Conservation (phyloP, 37 sponge, comb jelly and placozoan genomes). For the Tethya wilhelma region DNA sequence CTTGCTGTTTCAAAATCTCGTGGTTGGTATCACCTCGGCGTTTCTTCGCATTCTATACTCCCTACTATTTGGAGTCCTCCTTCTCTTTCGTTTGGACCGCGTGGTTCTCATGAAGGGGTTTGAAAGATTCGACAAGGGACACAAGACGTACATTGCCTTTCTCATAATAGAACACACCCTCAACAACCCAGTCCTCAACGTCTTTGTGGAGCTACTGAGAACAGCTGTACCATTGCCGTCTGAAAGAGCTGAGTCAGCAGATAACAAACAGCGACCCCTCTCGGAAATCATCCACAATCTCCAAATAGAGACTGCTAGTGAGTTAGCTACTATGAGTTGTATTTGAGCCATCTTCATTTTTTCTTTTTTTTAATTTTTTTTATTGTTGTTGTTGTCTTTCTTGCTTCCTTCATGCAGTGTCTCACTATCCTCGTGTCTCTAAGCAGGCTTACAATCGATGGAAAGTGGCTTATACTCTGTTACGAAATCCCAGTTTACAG, state of each 20-base stretch:
- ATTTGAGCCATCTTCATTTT: too few relatives aligned
- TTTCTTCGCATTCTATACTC: constrained; percentile 11
- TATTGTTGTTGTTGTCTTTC: too few relatives aligned
- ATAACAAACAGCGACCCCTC: neutral
- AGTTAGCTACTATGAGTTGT: too few relatives aligned
- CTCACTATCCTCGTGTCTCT: neutral
- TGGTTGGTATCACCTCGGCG: constrained; percentile 26
- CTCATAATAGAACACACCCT: constrained; percentile 39
- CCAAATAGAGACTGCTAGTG: neutral
- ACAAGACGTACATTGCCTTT: constrained; percentile 49
- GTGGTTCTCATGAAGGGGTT: constrained; percentile 54
- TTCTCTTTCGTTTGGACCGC: constrained; percentile 33
- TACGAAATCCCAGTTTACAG: too few relatives aligned
- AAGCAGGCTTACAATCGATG: constrained; percentile 24
- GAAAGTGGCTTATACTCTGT: constrained; percentile 41
- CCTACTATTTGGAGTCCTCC: constrained; percentile 22
- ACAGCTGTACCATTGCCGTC: too few relatives aligned
- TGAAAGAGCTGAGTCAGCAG: too few relatives aligned
- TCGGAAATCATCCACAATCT: neutral
- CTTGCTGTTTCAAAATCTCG: constrained; percentile 24
- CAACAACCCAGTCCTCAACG: constrained; percentile 44
- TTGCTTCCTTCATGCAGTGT: neutral
- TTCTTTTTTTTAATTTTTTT: too few relatives aligned
- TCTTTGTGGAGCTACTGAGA: constrained; percentile 1
- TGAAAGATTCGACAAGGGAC: constrained; percentile 33